A percentile compares a stretch with the other conserved stretches of the same genome.
Evolutionary conservation across 1,140 invertebrate genomes (phyloP).

Genomic region (Parasteatoda tepidariorum): DNA sequence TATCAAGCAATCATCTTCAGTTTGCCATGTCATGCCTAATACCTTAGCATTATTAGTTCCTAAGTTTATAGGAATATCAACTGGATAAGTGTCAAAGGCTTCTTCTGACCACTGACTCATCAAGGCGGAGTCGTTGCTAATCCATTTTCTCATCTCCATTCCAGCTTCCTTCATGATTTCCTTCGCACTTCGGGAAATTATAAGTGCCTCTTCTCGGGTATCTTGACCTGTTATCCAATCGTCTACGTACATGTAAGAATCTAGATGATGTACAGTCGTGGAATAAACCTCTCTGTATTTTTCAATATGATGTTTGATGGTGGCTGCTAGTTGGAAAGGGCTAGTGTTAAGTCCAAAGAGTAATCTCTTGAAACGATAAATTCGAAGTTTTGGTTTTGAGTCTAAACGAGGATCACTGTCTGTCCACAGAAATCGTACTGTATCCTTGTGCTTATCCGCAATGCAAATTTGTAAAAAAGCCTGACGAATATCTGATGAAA

Average conservation of each 20-base stretch:
- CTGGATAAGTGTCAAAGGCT: neutral
- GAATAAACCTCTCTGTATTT: slow-evolving; percentile 6
- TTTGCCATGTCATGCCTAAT: neutral
- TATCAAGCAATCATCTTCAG: too few species aligned
- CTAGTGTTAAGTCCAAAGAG: neutral
- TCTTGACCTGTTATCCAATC: too few species aligned
- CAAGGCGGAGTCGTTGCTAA: too few species aligned
- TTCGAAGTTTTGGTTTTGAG: neutral
- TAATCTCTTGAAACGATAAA: neutral
- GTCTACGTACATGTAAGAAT: slow-evolving; percentile 1
- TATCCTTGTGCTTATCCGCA: neutral
- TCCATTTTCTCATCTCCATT: too few species aligned
- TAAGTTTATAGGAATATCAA: neutral
- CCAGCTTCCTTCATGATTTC: too few species aligned
- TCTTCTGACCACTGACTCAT: neutral
- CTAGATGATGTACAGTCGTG: neutral
- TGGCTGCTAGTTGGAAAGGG: slow-evolving; percentile 1
- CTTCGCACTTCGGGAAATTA: too few species aligned
- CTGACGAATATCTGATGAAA: slow-evolving; percentile 52
- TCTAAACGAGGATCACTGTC: neutral
- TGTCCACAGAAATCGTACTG: slow-evolving; percentile 6
- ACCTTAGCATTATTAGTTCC: neutral
- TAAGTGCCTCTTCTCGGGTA: too few species aligned
- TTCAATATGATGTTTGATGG: slow-evolving; percentile 8
- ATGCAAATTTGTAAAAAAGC: slow-evolving; percentile 48